Evolutionary conservation across 2,113 vertebrate genomes (phyloP).

Genomic region (Dipodomys spectabilis): DNA sequence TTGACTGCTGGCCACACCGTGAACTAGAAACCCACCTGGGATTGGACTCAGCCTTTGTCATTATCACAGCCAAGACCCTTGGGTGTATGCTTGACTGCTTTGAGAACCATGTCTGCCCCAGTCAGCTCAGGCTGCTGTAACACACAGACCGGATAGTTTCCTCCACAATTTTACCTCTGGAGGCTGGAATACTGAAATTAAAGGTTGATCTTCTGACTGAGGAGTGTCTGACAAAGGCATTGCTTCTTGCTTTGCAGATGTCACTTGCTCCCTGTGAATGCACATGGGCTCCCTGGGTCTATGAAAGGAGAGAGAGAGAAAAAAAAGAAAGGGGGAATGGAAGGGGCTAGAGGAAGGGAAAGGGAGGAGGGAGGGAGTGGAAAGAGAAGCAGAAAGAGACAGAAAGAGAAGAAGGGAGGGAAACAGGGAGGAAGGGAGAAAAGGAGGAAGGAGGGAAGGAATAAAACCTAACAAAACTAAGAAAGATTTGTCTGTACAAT

Average conservation of each 20-base stretch:
- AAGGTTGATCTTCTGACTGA: too few species aligned
- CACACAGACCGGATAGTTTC: fast-evolving
- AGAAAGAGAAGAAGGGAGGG: background rate
- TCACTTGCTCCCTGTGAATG: background rate
- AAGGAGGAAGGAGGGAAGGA: background rate
- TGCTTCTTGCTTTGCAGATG: background rate
- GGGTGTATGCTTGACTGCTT: background rate
- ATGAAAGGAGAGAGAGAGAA: background rate
- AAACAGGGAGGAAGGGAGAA: background rate
- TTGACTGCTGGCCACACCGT: background rate
- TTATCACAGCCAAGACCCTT: background rate
- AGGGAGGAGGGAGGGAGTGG: background rate
- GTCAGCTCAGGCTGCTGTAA: background rate
- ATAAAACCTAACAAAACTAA: background rate
- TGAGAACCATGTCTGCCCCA: background rate
- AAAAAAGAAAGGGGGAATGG: background rate
- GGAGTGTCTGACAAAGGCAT: background rate
- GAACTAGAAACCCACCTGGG: background rate
- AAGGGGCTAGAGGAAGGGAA: background rate
- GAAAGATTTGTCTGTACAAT: background rate
- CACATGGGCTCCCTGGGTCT: too few species aligned
- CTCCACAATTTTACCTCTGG: background rate
- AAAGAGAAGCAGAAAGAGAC: background rate
- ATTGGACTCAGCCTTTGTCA: background rate
- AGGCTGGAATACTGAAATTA: background rate